Evolutionary conservation across 2,888 invertebrate species (phyloP), one percentile per base, ranked within the genome.

Genomic region (Sinohyriopsis cumingii): DNA sequence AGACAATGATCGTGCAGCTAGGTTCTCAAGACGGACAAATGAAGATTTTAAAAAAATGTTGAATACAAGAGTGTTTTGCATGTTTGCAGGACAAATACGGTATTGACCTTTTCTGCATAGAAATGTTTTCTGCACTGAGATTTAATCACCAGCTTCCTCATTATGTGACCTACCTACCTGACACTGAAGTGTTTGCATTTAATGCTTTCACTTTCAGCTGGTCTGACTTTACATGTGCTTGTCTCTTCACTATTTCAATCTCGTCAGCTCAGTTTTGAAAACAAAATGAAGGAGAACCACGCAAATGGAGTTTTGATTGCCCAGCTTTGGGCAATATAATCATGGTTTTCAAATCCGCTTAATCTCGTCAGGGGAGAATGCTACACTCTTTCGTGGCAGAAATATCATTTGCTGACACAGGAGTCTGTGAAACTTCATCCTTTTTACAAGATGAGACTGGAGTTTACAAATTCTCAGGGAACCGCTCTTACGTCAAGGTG

Each of bases 401-500:
- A 60, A 20, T 55, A 57, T 45, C 65, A 72, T n/a, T 53, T 28
- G 25, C 54, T 72, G 19, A 69, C 68, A 55, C 63, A 70, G 66
- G 67, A 72, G 24, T 68, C 70, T 56, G 45, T 24, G 7, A 18
- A 33, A 54, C 53, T 55, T 59, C 63, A 77, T 55, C 72, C 70
- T 24, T 65, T 77, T 20, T 19, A 45, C 22, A 75, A 77, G 56
- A 67, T 73, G 67, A 63, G 59, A 59, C 69, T 75, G 73, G 69
- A 55, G 68, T 59, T 67, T 72, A 73, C 65, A 68, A n/a, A 25
- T 63, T 78, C 64, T 79, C 77, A 18, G 75, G 75, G 55, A 71
- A 73, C 3, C 65, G 3, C 65, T 75, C 22, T 24, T 59, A 63
- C 54, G 9, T 22, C 65, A 71, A 63, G 68, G 69, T 25, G 19